Conservation (phyloP, 2,113 vertebrate genomes). For the Peromyscus polionotus region DNA sequence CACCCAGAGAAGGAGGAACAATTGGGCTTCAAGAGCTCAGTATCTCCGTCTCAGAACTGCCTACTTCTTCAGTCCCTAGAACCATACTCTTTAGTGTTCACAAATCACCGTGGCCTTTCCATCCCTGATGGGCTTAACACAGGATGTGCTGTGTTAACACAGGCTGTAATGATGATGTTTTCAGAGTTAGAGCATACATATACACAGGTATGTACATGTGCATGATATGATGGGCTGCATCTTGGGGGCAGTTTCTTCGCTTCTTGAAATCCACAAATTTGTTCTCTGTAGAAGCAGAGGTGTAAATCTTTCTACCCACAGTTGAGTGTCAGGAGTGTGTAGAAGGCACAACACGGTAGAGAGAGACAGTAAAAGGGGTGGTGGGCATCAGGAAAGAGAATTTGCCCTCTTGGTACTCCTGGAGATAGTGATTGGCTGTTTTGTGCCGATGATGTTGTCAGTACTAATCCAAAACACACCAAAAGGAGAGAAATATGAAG, state of each 20-base stretch:
- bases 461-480: background rate
- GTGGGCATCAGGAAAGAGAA: background rate
- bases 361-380: background rate
- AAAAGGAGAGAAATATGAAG: background rate
- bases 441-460: background rate
- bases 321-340: background rate
- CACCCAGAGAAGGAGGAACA: background rate
- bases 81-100: background rate
- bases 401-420: background rate
- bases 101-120: background rate
- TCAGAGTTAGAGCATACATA: background rate
- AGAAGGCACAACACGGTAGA: background rate
- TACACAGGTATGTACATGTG: background rate
- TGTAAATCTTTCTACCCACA: background rate
- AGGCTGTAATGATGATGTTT: background rate
- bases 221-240: background rate
- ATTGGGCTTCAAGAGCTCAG: background rate
- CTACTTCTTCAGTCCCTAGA: background rate
- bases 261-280: background rate
- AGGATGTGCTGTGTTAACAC: background rate
- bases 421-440: background rate
- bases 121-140: too few species aligned
- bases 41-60: background rate
- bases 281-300: background rate
- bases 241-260: background rate